Conservation (phyloP, 1,140 invertebrate genomes). For the Mesaphorura yosii region DNA sequence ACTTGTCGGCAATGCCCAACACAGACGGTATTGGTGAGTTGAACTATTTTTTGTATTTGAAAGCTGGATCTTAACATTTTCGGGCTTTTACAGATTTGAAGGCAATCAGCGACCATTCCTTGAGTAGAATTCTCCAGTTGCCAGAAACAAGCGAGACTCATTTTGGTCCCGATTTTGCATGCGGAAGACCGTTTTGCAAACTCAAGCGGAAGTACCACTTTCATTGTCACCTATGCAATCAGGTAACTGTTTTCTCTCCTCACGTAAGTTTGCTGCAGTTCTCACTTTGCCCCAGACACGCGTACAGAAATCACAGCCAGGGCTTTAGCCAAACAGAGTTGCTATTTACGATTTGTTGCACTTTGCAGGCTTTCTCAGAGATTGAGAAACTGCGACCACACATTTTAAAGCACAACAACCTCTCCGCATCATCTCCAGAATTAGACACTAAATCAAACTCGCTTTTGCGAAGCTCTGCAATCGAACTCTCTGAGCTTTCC, state of each 20-base stretch:
- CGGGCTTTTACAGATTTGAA: constrained; percentile 19
- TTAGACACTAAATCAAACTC: too few relatives aligned
- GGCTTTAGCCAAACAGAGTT: too few relatives aligned
- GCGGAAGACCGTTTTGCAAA: constrained; percentile 72
- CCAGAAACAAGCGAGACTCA: constrained; percentile 28
- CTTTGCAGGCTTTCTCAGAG: constrained; percentile 50
- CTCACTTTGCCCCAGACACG: too few relatives aligned
- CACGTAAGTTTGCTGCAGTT: too few relatives aligned
- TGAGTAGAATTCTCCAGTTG: constrained; percentile 30
- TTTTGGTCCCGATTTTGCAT: constrained; percentile 50
- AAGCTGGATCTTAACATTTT: too few relatives aligned
- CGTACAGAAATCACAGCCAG: constrained; percentile 12
- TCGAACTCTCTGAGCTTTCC: constrained; percentile 24
- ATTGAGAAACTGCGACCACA: constrained; percentile 53
- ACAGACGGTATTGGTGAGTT: too few relatives aligned
- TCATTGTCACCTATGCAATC: constrained; percentile 77
- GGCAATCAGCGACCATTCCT: constrained; percentile 29
- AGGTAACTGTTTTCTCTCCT: too few relatives aligned
- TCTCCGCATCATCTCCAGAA: constrained; percentile 34
- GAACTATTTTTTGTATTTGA: too few relatives aligned
- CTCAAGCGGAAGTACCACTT: constrained; percentile 71
- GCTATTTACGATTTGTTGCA: background rate
- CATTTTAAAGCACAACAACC: constrained; percentile 54
- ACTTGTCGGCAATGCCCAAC: too few relatives aligned
- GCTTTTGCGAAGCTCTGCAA: too few relatives aligned